phyloP scores from a whole-genome alignment of 2,113 vertebrate species.

The Tragulus kanchil region DNA sequence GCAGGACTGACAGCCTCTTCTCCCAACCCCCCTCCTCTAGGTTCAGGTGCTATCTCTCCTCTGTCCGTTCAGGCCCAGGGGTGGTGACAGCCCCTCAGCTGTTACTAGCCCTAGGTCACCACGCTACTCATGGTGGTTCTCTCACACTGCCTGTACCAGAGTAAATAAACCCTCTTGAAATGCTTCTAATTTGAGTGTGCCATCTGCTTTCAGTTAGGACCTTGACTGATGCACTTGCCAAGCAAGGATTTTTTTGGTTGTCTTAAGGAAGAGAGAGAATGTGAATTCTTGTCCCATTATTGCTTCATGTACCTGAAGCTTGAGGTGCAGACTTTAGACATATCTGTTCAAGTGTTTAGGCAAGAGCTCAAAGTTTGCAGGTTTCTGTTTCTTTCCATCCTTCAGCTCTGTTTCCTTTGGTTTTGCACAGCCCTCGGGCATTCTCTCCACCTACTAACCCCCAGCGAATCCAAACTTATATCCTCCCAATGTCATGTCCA shows the following conservation, averaged over 20 bases:
- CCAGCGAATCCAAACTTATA: not conserved
- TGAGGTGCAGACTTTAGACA: constrained; percentile 18
- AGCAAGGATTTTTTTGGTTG: constrained; percentile 67
- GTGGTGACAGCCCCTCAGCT: not conserved
- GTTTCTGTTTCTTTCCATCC: not conserved
- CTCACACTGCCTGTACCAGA: fast-evolving
- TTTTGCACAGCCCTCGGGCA: not conserved
- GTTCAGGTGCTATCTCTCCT: not conserved
- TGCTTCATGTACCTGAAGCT: not conserved
- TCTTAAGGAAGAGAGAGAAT: not conserved
- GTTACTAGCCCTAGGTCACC: not conserved
- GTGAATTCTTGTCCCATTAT: constrained; percentile 20
- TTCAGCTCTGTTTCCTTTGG: not conserved
- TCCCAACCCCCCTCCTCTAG: not conserved
- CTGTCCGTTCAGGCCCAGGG: not conserved
- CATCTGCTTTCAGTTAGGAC: constrained; percentile 63
- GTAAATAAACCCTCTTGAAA: constrained; percentile 53
- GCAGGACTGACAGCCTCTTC: not conserved
- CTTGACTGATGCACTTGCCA: constrained; percentile 56
- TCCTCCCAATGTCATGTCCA: not conserved
- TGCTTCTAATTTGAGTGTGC: constrained; percentile 60
- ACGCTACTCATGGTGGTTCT: not conserved
- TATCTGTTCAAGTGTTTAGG: not conserved
- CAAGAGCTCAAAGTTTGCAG: not conserved
- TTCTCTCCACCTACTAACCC: not conserved